These are phyloP conservation scores for Pterois miles DNA, from an alignment of 2,797 vertebrate genomes.

Conservation along the genomic window DNA sequence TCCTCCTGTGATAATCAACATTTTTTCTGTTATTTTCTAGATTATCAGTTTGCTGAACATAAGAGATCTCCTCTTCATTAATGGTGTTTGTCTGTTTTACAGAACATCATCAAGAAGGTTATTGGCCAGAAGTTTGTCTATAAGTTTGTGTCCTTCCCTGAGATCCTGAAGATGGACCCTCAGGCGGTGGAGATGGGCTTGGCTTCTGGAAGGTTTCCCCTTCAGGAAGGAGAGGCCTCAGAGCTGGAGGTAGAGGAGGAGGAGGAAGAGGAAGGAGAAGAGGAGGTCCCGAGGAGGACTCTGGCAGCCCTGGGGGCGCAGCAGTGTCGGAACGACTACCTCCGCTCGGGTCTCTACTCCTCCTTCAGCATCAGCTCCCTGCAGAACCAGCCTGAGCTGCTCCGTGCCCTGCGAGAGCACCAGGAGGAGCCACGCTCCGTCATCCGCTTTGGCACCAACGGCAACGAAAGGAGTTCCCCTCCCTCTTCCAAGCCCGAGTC, in stretches of 20 bases:
- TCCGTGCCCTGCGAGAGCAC: conserved; percentile 87
- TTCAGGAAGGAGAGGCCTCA: conserved; percentile 86
- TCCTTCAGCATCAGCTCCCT: conserved; percentile 92
- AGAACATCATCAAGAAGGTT: conserved; percentile 99
- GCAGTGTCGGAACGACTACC: conserved; percentile 89
- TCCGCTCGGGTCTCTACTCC: conserved; percentile 93
- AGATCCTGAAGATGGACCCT: conserved; percentile 96
- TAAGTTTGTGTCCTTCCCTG: conserved; percentile 96
- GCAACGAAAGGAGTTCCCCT: conserved; percentile 82
- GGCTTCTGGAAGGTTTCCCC: conserved; percentile 84
- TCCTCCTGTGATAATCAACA: not conserved
- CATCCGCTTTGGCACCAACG: conserved; percentile 93
- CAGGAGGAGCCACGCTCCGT: conserved; percentile 92
- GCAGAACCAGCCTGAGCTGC: conserved; percentile 87
- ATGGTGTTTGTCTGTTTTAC: conserved; percentile 63
- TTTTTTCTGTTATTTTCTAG: not conserved
- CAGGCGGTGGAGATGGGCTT: conserved; percentile 90
- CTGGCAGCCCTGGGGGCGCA: conserved; percentile 85
- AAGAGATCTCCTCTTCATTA: not conserved
- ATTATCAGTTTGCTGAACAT: not conserved
- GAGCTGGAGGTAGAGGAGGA: conserved; percentile 82
- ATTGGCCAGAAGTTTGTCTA: conserved; percentile 98
- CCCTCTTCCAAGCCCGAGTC: conserved; percentile 80
- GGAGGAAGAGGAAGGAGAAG: conserved; percentile 81
- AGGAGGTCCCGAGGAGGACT: conserved; percentile 75